A percentile compares a stretch with the other conserved stretches of the same genome.
These are phyloP conservation scores for Sturnus vulgaris DNA, from an alignment of 2,113 vertebrate species.

Conservation along the genomic window DNA sequence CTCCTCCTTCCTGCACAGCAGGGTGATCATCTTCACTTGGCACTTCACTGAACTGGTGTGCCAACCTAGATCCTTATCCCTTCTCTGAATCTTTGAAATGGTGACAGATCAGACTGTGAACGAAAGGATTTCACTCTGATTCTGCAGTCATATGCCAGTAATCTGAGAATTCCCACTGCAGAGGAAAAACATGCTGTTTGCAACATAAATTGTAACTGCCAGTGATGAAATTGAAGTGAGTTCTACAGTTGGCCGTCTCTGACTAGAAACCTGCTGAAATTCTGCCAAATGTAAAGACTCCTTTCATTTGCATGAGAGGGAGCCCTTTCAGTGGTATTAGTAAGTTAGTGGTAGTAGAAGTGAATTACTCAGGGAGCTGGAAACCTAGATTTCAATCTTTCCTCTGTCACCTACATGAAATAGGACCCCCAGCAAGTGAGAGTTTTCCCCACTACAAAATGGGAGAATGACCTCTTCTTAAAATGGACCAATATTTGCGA, in stretches of 20 bases:
- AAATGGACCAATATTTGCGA: background rate
- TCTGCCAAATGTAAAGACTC: background rate
- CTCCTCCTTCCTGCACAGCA: background rate
- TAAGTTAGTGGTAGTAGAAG: background rate
- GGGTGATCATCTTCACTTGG: background rate
- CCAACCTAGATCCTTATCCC: background rate
- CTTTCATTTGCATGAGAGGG: background rate
- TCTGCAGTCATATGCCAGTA: background rate
- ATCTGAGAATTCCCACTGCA: background rate
- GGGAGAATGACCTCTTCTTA: background rate
- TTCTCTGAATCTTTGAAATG: background rate
- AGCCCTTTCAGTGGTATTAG: background rate
- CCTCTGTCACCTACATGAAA: background rate
- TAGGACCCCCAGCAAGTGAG: background rate
- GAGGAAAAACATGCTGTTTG: background rate
- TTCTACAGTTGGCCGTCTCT: background rate
- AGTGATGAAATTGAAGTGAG: background rate
- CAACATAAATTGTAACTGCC: background rate
- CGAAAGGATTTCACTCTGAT: background rate
- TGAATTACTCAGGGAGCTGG: background rate
- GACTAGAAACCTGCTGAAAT: background rate
- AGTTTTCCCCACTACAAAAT: background rate
- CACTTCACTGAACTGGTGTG: background rate
- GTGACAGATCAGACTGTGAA: background rate
- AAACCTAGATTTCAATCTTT: background rate